A percentile compares a stretch with the other conserved stretches of the same genome.
These are phyloP conservation scores for Podarcis raffonei DNA, from an alignment of 2,113 vertebrate genomes.

Conservation along the genomic window DNA sequence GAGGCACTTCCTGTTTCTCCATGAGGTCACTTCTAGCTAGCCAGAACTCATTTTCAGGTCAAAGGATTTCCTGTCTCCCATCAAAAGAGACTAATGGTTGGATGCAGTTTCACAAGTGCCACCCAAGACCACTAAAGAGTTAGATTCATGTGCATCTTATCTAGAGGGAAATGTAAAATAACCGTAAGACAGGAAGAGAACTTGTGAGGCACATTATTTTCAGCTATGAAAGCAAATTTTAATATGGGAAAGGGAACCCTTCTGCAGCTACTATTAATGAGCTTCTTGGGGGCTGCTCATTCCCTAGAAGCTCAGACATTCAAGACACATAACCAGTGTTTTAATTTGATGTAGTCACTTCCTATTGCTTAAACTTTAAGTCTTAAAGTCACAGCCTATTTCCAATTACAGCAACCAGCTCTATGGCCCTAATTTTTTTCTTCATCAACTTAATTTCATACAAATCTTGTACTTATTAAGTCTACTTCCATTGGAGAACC, in stretches of 20 bases:
- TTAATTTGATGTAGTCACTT: not conserved
- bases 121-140: not conserved
- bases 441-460: not conserved
- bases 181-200: fast-evolving
- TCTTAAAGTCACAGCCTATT: not conserved
- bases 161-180: not conserved
- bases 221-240: not conserved
- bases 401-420: not conserved
- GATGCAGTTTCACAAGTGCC: not conserved
- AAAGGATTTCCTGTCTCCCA: not conserved
- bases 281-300: not conserved
- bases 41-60: not conserved
- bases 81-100: fast-evolving
- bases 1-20: too few species aligned
- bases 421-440: not conserved
- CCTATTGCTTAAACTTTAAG: not conserved
- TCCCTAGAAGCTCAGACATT: not conserved
- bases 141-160: not conserved
- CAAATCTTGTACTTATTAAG: not conserved
- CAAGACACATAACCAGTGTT: not conserved
- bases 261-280: not conserved
- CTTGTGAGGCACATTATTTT: not conserved
- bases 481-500: not conserved
- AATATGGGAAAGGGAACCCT: not conserved
- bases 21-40: not conserved